Conservation (phyloP, 2,797 vertebrate genomes). For the Karalla daura region DNA sequence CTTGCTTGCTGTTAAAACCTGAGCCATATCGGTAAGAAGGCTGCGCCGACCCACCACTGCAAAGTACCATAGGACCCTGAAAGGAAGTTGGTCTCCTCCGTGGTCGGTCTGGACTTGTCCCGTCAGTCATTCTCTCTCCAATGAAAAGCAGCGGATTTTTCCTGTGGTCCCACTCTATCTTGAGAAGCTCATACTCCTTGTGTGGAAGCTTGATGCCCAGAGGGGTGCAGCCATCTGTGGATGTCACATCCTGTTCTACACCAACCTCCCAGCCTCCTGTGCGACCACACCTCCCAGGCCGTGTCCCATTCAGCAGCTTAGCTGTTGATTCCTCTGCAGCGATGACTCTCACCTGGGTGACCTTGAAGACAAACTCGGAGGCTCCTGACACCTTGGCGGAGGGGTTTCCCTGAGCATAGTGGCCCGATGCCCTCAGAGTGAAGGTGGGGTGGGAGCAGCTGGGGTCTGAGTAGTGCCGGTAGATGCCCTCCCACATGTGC, state of each 20-base stretch:
- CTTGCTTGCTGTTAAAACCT: conserved; percentile 66
- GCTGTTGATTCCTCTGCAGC: conserved; percentile 81
- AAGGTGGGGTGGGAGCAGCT: conserved; percentile 88
- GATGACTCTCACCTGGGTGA: conserved; percentile 84
- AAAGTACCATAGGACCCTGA: conserved; percentile 89
- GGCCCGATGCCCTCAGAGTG: conserved; percentile 85
- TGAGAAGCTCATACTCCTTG: conserved; percentile 92
- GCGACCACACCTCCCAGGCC: conserved; percentile 85
- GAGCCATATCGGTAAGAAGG: conserved; percentile 34
- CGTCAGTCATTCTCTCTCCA: conserved; percentile 90
- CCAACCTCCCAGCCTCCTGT: conserved; percentile 83
- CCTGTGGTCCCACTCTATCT: conserved; percentile 82
- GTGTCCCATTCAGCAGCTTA: conserved; percentile 84
- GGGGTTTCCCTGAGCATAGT: conserved; percentile 84
- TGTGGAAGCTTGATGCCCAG: conserved; percentile 92
- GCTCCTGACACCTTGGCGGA: conserved; percentile 83
- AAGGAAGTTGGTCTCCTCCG: conserved; percentile 90
- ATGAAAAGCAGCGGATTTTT: conserved; percentile 86
- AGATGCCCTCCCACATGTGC: conserved; percentile 88
- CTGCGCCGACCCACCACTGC: conserved; percentile 59
- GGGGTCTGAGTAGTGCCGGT: conserved; percentile 90
- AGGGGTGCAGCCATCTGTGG: conserved; percentile 86
- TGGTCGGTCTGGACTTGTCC: conserved; percentile 87
- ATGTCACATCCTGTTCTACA: conserved; percentile 87
- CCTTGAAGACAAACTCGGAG: conserved; percentile 88